These are phyloP conservation scores for Zenarchopterus dispar DNA, from an alignment of 2,797 vertebrate genomes.

Conservation along the genomic window DNA sequence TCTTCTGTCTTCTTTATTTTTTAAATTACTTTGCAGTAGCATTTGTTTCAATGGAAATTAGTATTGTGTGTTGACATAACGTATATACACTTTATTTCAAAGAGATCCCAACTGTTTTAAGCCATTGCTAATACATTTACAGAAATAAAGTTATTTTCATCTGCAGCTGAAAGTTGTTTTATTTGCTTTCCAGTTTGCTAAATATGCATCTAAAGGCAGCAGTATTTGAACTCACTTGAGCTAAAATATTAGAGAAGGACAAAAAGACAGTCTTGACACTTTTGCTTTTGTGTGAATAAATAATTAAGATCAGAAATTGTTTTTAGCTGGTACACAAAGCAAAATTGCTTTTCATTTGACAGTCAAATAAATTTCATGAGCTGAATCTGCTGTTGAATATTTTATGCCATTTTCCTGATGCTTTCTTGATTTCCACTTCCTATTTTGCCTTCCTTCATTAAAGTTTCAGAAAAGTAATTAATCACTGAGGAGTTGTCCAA, in stretches of 20 bases:
- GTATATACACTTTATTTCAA: slow-evolving; percentile 39
- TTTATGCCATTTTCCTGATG: not conserved
- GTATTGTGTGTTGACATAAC: slow-evolving; percentile 37
- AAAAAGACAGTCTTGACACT: not conserved
- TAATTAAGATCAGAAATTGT: not conserved
- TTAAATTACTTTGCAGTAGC: slow-evolving; percentile 30
- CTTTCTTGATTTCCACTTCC: not conserved
- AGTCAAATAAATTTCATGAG: slow-evolving; percentile 4
- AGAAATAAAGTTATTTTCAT: slow-evolving; percentile 70
- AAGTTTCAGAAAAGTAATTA: slow-evolving; percentile 1
- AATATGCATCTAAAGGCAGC: not conserved
- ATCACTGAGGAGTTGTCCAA: not conserved
- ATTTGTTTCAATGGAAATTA: slow-evolving; percentile 21
- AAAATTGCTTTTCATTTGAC: not conserved
- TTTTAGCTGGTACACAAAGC: not conserved
- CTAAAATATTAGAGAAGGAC: not conserved
- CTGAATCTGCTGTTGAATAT: slow-evolving; percentile 1
- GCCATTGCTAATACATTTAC: slow-evolving; percentile 29
- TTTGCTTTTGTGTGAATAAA: not conserved
- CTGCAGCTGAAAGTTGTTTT: slow-evolving; percentile 43
- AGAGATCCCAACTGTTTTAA: slow-evolving; percentile 39
- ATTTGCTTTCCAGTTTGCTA: slow-evolving; percentile 15
- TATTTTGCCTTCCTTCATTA: not conserved
- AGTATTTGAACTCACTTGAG: not conserved
- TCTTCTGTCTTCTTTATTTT: slow-evolving; percentile 21